These are phyloP conservation scores for Bambusicola thoracicus DNA, from an alignment of 2,113 vertebrate species.

Conservation along the genomic window DNA sequence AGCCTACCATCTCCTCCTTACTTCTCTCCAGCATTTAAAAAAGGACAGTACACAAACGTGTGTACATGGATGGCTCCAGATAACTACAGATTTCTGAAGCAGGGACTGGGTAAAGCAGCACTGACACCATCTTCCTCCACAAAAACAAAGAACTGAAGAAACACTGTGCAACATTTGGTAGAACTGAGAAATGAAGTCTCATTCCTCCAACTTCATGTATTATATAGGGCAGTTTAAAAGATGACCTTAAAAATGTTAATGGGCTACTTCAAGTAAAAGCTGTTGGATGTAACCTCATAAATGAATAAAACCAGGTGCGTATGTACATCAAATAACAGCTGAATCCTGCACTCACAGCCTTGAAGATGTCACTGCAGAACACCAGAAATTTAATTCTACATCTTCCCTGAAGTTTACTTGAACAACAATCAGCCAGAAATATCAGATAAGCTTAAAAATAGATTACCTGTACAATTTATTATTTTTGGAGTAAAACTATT, in stretches of 20 bases:
- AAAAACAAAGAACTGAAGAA: not conserved
- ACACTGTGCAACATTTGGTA: not conserved
- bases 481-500: constrained; percentile 50
- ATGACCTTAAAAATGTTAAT: not conserved
- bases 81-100: not conserved
- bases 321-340: not conserved
- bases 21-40: not conserved
- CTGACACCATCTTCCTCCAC: not conserved
- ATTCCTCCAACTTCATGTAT: not conserved
- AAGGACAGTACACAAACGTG: not conserved
- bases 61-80: not conserved
- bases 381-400: not conserved
- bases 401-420: too few relatives aligned
- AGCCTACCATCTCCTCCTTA: not conserved
- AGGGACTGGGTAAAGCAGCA: not conserved
- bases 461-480: constrained; percentile 59
- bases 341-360: not conserved
- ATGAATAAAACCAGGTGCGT: not conserved
- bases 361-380: not conserved
- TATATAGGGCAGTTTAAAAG: not conserved
- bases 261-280: not conserved
- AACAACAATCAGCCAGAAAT: not conserved
- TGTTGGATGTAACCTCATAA: not conserved
- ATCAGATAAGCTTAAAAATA: constrained; percentile 26
- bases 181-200: not conserved